Evolutionary conservation across 2,888 invertebrate species (phyloP).

Genomic region (Ornithoptera priamus): DNA sequence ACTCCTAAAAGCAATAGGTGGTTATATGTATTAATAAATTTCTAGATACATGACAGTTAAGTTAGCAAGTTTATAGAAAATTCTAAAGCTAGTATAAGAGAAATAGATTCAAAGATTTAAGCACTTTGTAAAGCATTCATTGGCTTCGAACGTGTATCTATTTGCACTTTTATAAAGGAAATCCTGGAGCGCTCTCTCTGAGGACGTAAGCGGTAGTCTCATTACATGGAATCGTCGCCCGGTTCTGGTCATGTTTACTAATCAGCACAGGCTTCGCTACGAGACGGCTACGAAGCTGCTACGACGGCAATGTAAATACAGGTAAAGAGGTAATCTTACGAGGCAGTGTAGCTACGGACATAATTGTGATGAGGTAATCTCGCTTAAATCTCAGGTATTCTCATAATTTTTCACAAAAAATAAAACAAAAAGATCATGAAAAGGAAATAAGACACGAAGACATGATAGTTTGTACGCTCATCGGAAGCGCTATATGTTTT

Average conservation of each 20-base stretch:
- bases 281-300: neutral
- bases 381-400: no score
- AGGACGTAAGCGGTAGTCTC: conserved; percentile 18
- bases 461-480: no score
- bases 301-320: conserved; percentile 5
- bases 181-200: conserved; percentile 11
- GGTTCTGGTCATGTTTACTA: conserved; percentile 20
- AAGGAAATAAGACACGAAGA: no score
- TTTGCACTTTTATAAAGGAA: conserved; percentile 8
- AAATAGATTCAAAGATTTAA: neutral
- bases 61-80: no score
- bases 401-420: no score
- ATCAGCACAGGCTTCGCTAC: conserved; percentile 15
- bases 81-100: neutral
- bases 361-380: neutral
- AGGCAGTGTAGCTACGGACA: neutral
- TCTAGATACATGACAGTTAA: no score
- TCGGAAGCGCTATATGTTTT: no score
- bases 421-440: no score
- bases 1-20: no score
- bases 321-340: conserved; percentile 1
- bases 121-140: neutral
- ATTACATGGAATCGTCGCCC: conserved; percentile 25
- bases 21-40: no score
- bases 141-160: neutral